Evolutionary conservation across 1,140 invertebrate genomes (phyloP).

Genomic region (Atopsyche davidsoni): DNA sequence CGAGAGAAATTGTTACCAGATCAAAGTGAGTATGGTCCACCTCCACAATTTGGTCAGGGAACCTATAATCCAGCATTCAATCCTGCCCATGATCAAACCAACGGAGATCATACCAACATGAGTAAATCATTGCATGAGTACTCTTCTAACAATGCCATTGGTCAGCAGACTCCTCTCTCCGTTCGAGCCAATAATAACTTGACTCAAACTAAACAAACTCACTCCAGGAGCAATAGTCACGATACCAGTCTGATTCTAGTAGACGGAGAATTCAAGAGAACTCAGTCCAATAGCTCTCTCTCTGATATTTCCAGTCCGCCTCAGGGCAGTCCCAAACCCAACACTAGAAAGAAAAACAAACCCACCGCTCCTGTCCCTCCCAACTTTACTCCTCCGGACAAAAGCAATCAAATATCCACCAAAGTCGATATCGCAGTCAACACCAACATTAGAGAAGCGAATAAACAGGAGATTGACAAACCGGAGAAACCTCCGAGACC

Average conservation of each 20-base stretch:
- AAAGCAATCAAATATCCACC: conserved; percentile 36
- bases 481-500: conserved; percentile 56
- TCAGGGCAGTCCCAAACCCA: conserved; percentile 67
- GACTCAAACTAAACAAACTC: conserved; percentile 28
- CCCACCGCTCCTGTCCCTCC: conserved; percentile 61
- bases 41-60: conserved; percentile 38
- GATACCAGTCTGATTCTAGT: conserved; percentile 47
- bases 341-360: conserved; percentile 62
- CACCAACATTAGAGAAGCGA: conserved; percentile 34
- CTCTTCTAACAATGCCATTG: conserved; percentile 31
- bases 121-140: conserved; percentile 48
- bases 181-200: conserved; percentile 1
- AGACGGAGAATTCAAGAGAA: conserved; percentile 53
- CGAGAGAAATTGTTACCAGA: conserved; percentile 46
- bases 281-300: conserved; percentile 61
- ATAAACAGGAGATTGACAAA: conserved; percentile 33
- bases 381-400: conserved; percentile 43
- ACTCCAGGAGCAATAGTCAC: conserved; percentile 49
- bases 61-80: conserved; percentile 36
- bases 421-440: conserved; percentile 15
- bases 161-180: conserved; percentile 28
- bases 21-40: conserved; percentile 43
- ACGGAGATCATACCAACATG: conserved; percentile 48
- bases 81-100: conserved; percentile 36
- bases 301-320: conserved; percentile 59